Conservation (phyloP, 2,113 vertebrate genomes). For the Channa argus region DNA sequence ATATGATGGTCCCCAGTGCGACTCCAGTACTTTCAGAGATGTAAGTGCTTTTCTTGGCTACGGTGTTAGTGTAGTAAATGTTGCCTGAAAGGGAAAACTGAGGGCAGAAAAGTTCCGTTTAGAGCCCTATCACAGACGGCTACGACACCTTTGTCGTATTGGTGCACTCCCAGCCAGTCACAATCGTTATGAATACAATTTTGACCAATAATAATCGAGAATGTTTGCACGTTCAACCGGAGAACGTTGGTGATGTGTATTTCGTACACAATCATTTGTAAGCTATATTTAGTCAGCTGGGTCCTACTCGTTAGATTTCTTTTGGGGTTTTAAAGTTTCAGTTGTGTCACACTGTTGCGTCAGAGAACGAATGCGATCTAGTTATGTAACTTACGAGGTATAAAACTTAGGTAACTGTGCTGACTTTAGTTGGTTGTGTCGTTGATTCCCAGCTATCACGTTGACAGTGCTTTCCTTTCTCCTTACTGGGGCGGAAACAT, state of each 20-base stretch:
- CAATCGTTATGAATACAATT: neutral
- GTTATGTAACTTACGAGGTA: neutral
- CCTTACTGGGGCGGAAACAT: constrained; percentile 25
- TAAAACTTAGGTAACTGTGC: neutral
- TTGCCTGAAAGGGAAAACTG: constrained; percentile 9
- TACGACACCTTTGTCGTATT: constrained; percentile 64
- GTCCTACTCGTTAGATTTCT: too few relatives aligned
- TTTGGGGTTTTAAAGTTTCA: neutral
- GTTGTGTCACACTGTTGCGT: too few relatives aligned
- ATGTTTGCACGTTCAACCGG: constrained; percentile 29
- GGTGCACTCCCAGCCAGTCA: constrained; percentile 65
- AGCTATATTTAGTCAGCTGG: neutral
- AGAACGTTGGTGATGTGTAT: constrained; percentile 60
- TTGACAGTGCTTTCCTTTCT: constrained; percentile 8
- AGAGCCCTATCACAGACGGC: constrained; percentile 60
- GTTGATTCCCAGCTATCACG: constrained; percentile 4
- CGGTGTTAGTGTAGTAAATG: neutral
- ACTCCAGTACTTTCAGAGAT: too few relatives aligned
- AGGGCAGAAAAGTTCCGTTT: rapidly evolving
- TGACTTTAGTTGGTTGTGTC: neutral
- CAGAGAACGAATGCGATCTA: neutral
- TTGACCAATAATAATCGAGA: constrained; percentile 58
- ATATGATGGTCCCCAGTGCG: too few relatives aligned
- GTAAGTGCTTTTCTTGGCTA: too few relatives aligned
- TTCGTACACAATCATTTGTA: constrained; percentile 17